A percentile compares a stretch with the other conserved stretches of the same genome.
Evolutionary conservation across 2,888 invertebrate species (phyloP).

Genomic region (Himalopsyche tibetana): DNA sequence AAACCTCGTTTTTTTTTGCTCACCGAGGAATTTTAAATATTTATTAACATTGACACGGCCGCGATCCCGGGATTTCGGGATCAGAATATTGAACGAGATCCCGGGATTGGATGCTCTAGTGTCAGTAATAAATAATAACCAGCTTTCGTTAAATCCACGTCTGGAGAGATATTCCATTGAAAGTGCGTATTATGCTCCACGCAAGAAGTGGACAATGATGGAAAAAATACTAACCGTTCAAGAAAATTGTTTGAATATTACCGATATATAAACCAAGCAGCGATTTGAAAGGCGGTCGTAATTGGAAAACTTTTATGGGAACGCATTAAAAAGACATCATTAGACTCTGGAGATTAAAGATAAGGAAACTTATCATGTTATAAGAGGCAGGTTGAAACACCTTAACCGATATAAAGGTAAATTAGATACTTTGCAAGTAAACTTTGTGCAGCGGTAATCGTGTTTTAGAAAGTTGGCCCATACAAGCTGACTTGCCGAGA

Average conservation of each 20-base stretch:
- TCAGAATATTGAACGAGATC: no score
- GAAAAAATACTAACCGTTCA: no score
- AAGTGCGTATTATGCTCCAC: no score
- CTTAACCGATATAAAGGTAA: conserved; percentile 39
- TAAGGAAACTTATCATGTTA: conserved; percentile 36
- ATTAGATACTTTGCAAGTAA: conserved; percentile 34
- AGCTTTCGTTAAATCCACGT: no score
- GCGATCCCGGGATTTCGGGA: no score
- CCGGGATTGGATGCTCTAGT: no score
- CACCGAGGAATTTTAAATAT: no score
- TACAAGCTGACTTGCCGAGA: neutral
- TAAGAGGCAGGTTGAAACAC: conserved; percentile 41
- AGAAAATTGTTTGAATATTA: neutral
- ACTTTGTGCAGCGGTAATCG: conserved; percentile 25
- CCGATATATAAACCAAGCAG: neutral
- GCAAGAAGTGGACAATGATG: no score
- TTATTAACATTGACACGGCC: no score
- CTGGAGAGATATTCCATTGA: no score
- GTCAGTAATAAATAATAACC: no score
- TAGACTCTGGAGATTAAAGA: conserved; percentile 9
- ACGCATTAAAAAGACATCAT: conserved; percentile 35
- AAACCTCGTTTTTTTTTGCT: no score
- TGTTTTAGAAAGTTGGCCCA: conserved; percentile 40
- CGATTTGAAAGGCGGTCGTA: conserved; percentile 23
- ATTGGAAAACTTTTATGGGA: conserved; percentile 37